phyloP scores from a whole-genome alignment of 2,888 invertebrate genomes.

The Drosophila monieri region DNA sequence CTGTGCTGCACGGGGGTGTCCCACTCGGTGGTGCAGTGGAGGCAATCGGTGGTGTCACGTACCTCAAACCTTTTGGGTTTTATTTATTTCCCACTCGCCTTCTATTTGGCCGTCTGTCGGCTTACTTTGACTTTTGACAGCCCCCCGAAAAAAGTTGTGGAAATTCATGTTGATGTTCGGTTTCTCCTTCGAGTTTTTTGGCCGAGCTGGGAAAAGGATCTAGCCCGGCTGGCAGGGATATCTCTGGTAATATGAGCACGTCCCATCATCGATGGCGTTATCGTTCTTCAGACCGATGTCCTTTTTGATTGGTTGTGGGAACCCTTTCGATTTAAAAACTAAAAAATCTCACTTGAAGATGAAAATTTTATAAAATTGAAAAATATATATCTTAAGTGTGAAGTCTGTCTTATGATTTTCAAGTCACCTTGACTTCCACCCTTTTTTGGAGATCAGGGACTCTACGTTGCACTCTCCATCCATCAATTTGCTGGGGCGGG shows the following conservation, averaged over 20 bases:
- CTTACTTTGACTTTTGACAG: conserved; percentile 76
- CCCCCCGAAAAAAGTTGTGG: conserved; percentile 57
- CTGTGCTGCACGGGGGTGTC: neutral
- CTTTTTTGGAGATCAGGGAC: conserved; percentile 12
- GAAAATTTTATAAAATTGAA: neutral
- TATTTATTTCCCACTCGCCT: conserved; percentile 36
- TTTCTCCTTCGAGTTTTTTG: conserved; percentile 5
- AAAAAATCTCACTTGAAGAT: neutral
- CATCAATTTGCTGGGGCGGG: conserved; percentile 32
- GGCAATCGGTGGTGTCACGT: conserved; percentile 43
- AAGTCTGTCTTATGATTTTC: conserved; percentile 9
- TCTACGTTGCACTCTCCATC: conserved; percentile 27
- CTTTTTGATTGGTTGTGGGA: conserved; percentile 32
- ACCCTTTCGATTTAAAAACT: neutral
- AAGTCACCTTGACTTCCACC: conserved; percentile 32
- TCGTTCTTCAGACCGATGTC: conserved; percentile 17
- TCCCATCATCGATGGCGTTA: conserved; percentile 48
- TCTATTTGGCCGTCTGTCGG: conserved; percentile 57
- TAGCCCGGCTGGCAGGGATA: conserved; percentile 10
- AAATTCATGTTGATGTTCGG: conserved; percentile 55
- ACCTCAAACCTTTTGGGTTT: conserved; percentile 38
- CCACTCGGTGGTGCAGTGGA: conserved; percentile 8
- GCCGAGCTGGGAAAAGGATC: conserved; percentile 9
- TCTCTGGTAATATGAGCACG: conserved; percentile 55
- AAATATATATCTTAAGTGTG: too few relatives aligned